phyloP scores from a whole-genome alignment of 2,797 vertebrate species.

The Anguilla megastoma region DNA sequence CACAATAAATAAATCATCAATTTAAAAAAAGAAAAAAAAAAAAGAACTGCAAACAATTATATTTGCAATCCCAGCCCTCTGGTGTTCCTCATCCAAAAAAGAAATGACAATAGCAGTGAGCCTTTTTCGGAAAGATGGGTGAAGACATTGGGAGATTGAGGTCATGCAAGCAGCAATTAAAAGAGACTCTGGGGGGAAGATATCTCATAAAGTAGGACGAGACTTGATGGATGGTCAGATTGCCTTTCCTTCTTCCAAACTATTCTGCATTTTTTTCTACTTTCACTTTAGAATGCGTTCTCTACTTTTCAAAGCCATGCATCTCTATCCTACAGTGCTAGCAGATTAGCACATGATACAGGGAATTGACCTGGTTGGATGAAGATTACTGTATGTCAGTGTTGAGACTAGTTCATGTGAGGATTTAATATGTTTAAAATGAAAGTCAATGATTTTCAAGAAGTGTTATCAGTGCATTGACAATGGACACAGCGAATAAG shows the following conservation, averaged over 20 bases:
- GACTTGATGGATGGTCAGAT: conserved; percentile 54
- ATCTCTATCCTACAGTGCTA: neutral
- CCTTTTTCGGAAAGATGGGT: conserved; percentile 46
- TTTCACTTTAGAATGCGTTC: conserved; percentile 40
- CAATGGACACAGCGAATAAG: neutral
- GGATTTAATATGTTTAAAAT: neutral
- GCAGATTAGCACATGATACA: neutral
- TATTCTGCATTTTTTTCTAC: conserved; percentile 36
- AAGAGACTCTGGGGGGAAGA: conserved; percentile 54
- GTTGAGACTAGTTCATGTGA: neutral
- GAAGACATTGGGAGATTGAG: conserved; percentile 56
- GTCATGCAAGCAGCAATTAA: conserved; percentile 58
- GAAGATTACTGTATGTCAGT: neutral
- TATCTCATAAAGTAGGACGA: conserved; percentile 39
- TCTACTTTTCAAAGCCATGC: conserved; percentile 25
- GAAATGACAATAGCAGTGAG: conserved; percentile 43
- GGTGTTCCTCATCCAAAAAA: conserved; percentile 49
- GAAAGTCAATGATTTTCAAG: neutral
- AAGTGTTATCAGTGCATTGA: neutral
- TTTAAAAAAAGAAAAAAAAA: neutral
- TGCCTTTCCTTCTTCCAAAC: conserved; percentile 57
- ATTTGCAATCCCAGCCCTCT: neutral
- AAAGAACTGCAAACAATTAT: neutral
- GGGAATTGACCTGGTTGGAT: neutral
- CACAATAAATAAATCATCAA: neutral